Conservation (phyloP, 2,797 vertebrate species). For the Chelidonichthys spinosus region DNA sequence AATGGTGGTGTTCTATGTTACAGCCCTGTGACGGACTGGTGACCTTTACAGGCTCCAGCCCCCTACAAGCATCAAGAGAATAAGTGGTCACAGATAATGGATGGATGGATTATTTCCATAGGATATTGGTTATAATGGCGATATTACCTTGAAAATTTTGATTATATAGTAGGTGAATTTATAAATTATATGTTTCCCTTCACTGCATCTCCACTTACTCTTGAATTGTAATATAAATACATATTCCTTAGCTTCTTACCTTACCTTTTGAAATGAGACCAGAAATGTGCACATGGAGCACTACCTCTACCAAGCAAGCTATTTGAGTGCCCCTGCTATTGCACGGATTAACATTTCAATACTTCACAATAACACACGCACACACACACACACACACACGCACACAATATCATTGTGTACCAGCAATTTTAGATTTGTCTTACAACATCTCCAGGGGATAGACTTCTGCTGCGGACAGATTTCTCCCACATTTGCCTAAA, state of each 20-base stretch:
- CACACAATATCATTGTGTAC: slow-evolving; percentile 11
- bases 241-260: no score
- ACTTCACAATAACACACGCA: neutral
- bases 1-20: no score
- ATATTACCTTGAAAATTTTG: neutral
- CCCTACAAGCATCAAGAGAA: no score
- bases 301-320: no score
- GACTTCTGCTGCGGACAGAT: slow-evolving; percentile 43
- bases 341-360: neutral
- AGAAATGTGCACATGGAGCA: neutral
- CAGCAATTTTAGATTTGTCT: slow-evolving; percentile 30
- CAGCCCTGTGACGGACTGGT: no score
- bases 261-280: neutral
- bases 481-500: slow-evolving; percentile 52
- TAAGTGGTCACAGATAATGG: no score
- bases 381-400: neutral
- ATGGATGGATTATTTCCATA: no score
- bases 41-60: no score
- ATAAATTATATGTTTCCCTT: no score
- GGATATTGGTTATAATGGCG: neutral
- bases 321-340: no score
- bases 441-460: slow-evolving; percentile 25
- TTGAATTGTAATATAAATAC: no score
- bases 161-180: neutral
- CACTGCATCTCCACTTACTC: no score